phyloP scores from a whole-genome alignment of 2,888 invertebrate genomes.

The Parnassius glacialis region DNA sequence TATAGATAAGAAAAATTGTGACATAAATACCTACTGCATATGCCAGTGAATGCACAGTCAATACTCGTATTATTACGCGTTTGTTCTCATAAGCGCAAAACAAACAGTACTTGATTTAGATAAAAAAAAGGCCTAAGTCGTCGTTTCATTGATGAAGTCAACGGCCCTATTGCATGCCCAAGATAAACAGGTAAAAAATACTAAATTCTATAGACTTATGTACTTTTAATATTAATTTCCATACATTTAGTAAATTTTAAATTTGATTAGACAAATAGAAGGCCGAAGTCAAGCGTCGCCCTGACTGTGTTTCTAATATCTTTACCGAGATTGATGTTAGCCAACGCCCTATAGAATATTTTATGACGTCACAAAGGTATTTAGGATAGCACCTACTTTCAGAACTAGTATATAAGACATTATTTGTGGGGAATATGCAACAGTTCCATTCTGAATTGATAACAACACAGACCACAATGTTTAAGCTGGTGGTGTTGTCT shows the following conservation, averaged over 20 bases:
- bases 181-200: conserved; percentile 61
- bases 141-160: conserved; percentile 40
- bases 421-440: conserved; percentile 42
- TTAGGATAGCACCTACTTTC: conserved; percentile 53
- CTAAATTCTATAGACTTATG: neutral
- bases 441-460: conserved; percentile 58
- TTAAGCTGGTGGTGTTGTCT: conserved; percentile 81
- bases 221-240: conserved; percentile 4
- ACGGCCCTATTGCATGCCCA: conserved; percentile 66
- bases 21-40: no score
- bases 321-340: conserved; percentile 35
- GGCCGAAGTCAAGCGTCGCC: conserved; percentile 25
- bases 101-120: no score
- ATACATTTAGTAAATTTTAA: conserved; percentile 11
- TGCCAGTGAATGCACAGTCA: no score
- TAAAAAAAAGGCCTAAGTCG: neutral
- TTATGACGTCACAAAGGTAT: conserved; percentile 5
- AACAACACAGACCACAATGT: conserved; percentile 75
- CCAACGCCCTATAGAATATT: conserved; percentile 37
- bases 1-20: no score
- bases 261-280: conserved; percentile 7
- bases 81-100: no score
- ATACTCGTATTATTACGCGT: no score
- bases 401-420: conserved; percentile 64
- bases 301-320: conserved; percentile 30